Conservation (phyloP, 2,113 vertebrate genomes). For the Anarhynchus alexandrinus region DNA sequence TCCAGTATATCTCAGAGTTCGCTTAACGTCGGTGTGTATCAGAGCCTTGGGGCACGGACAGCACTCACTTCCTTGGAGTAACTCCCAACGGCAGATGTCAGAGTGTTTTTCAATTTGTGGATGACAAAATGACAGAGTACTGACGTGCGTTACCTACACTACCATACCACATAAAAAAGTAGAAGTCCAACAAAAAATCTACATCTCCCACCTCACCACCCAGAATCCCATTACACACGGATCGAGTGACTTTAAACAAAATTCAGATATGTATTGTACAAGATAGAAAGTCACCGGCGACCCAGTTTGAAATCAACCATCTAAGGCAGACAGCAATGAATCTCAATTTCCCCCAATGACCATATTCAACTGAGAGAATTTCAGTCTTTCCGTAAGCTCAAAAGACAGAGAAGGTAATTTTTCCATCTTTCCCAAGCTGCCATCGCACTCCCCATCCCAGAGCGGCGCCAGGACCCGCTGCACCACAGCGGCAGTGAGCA, state of each 20-base stretch:
- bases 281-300: background rate
- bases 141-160: background rate
- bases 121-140: background rate
- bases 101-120: background rate
- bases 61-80: background rate
- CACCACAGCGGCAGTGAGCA: rapidly evolving
- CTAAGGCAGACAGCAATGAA: background rate
- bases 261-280: background rate
- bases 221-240: background rate
- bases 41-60: background rate
- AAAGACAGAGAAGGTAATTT: background rate
- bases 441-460: background rate
- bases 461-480: background rate
- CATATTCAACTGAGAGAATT: background rate
- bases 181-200: background rate
- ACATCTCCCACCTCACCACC: background rate
- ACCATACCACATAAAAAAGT: background rate
- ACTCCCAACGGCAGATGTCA: background rate
- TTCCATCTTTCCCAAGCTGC: background rate
- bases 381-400: background rate
- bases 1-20: background rate
- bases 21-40: background rate
- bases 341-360: background rate
- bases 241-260: background rate
- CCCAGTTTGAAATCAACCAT: background rate